Evolutionary conservation across 2,797 vertebrate species (phyloP).

Genomic region (Alca torda): DNA sequence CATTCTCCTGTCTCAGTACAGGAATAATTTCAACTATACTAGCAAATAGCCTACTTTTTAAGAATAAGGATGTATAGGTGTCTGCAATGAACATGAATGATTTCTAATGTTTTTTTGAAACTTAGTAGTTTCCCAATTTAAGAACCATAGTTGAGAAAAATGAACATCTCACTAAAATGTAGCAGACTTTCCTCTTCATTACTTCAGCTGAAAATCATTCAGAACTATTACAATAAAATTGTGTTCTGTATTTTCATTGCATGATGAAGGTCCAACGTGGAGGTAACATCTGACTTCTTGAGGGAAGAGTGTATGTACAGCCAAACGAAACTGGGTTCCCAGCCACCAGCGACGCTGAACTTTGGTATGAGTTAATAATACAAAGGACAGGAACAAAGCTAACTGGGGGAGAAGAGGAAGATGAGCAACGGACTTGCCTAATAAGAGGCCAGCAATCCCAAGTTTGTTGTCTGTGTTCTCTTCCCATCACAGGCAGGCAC

Average conservation of each 20-base stretch:
- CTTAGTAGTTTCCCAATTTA: not conserved
- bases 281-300: not conserved
- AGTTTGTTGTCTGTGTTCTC: not conserved
- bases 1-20: not conserved
- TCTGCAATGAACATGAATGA: not conserved
- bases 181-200: not conserved
- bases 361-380: not conserved
- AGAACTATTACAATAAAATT: not conserved
- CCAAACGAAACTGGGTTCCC: not conserved
- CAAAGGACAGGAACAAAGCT: not conserved
- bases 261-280: not conserved
- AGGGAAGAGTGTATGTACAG: not conserved
- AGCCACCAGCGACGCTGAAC: not conserved
- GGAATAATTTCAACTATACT: not conserved
- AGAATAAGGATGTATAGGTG: not conserved
- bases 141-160: not conserved
- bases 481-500: not conserved
- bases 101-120: not conserved
- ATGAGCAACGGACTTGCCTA: not conserved
- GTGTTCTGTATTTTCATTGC: not conserved
- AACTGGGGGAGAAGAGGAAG: not conserved
- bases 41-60: not conserved
- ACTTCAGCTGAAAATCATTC: not conserved
- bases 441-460: not conserved
- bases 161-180: not conserved